A percentile compares a stretch with the other conserved stretches of the same genome.
Evolutionary conservation across 2,797 vertebrate species (phyloP).

Genomic region (Coilia nasus): DNA sequence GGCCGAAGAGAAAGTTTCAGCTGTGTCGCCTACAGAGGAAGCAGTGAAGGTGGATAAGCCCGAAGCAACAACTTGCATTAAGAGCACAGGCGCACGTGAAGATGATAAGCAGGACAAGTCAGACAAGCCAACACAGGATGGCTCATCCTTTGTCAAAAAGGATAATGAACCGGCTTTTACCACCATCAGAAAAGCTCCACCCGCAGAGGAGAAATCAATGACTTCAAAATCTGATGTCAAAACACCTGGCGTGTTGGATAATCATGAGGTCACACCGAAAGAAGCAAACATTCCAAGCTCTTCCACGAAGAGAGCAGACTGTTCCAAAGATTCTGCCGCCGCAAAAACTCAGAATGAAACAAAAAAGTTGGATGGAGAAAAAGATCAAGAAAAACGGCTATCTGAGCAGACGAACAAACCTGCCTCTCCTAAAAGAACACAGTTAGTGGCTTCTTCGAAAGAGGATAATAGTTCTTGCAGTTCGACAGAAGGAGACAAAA

Average conservation of each 20-base stretch:
- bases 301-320: slow-evolving; percentile 35
- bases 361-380: not conserved
- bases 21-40: slow-evolving; percentile 36
- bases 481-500: slow-evolving; percentile 15
- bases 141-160: not conserved
- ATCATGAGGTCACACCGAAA: slow-evolving; percentile 8
- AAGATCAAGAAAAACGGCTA: not conserved
- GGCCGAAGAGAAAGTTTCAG: not conserved
- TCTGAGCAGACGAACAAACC: slow-evolving; percentile 16
- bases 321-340: not conserved
- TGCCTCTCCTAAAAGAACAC: slow-evolving; percentile 35
- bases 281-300: not conserved
- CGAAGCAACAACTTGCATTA: slow-evolving; percentile 6
- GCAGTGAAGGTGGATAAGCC: slow-evolving; percentile 40
- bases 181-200: not conserved
- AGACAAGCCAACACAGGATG: slow-evolving; percentile 12
- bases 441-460: not conserved
- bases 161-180: slow-evolving; percentile 11
- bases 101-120: not conserved
- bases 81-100: not conserved
- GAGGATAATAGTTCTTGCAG: not conserved
- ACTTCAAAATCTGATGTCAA: not conserved
- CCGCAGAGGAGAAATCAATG: not conserved
- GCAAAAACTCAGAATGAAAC: not conserved
- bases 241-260: not conserved